phyloP scores from a whole-genome alignment of 1,140 invertebrate genomes.

The Drosophila simulans region DNA sequence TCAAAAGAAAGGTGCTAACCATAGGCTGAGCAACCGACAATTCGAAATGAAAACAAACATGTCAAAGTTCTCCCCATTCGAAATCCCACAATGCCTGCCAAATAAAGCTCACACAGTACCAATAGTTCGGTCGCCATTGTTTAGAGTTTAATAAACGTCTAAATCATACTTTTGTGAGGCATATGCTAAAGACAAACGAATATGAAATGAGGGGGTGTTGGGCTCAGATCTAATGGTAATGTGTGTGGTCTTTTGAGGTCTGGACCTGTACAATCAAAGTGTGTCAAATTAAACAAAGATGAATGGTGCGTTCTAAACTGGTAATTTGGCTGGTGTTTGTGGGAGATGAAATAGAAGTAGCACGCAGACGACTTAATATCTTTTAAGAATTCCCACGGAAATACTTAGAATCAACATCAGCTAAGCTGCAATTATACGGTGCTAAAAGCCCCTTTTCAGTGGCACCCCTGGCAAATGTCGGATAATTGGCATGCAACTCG shows the following conservation, averaged over 20 bases:
- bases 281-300: conserved; percentile 26
- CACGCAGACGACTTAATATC: conserved; percentile 11
- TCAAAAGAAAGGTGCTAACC: conserved; percentile 59
- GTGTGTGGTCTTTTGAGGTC: conserved; percentile 32
- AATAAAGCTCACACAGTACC: conserved; percentile 39
- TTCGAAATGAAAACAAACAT: conserved; percentile 61
- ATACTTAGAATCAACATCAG: too few relatives aligned
- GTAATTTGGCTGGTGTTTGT: conserved; percentile 27
- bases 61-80: conserved; percentile 68
- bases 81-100: conserved; percentile 61
- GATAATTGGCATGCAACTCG: conserved; percentile 77
- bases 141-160: conserved; percentile 77
- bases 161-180: conserved; percentile 80
- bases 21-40: conserved; percentile 46
- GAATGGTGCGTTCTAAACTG: conserved; percentile 2
- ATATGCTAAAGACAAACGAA: conserved; percentile 79
- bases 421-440: conserved; percentile 11
- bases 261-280: conserved; percentile 20
- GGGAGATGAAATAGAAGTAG: conserved; percentile 24
- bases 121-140: conserved; percentile 42
- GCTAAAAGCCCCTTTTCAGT: background rate
- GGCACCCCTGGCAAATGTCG: conserved; percentile 8
- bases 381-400: conserved; percentile 5
- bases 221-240: conserved; percentile 6
- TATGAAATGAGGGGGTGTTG: conserved; percentile 33